Evolutionary conservation across 2,797 vertebrate genomes (phyloP).

Genomic region (Sparus aurata): DNA sequence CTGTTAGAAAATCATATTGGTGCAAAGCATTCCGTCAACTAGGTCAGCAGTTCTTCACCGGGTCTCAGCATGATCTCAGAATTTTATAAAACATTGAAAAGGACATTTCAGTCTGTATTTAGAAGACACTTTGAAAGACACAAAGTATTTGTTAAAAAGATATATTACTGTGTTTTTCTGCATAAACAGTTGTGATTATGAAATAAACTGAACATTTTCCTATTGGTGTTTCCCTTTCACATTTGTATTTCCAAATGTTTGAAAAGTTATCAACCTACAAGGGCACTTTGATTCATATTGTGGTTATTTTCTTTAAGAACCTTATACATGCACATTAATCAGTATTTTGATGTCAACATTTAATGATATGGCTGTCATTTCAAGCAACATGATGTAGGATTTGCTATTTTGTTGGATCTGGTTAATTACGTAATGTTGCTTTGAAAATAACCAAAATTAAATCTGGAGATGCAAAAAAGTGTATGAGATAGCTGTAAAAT

Average conservation of each 20-base stretch:
- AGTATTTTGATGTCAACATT: neutral
- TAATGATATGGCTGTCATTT: neutral
- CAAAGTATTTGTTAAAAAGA: neutral
- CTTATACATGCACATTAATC: neutral
- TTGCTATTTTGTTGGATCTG: too few relatives aligned
- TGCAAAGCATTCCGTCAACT: conserved; percentile 51
- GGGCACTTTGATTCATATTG: neutral
- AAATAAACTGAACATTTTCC: conserved; percentile 42
- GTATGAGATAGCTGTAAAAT: neutral
- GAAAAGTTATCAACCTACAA: too few relatives aligned
- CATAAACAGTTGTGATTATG: neutral
- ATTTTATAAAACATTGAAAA: conserved; percentile 2
- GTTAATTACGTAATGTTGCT: too few relatives aligned
- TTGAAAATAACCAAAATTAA: neutral
- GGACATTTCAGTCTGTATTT: conserved; percentile 5
- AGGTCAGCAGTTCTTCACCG: conserved; percentile 30
- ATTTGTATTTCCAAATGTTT: too few relatives aligned
- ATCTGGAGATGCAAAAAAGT: neutral
- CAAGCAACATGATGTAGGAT: too few relatives aligned
- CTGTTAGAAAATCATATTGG: conserved; percentile 23
- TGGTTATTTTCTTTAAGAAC: neutral
- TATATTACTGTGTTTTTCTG: conserved; percentile 10
- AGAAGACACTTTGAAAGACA: neutral
- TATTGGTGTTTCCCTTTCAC: neutral
- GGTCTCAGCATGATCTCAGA: neutral